Conservation (phyloP, 2,888 invertebrate species). For the Gari tellinella region DNA sequence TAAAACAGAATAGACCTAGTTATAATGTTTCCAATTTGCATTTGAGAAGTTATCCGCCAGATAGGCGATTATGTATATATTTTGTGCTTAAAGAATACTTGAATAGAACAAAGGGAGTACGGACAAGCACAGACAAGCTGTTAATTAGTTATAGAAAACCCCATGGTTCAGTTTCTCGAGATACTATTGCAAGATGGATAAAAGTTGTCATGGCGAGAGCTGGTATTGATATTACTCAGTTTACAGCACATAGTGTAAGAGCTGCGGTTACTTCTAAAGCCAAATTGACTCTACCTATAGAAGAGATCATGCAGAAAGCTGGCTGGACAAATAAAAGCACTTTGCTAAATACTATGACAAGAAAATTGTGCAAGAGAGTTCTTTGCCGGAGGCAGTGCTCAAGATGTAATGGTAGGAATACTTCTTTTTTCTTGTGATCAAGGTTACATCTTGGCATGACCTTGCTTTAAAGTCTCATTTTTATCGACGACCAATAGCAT, state of each 20-base stretch:
- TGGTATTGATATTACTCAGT: too few species aligned
- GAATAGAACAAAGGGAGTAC: not conserved
- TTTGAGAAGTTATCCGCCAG: constrained; percentile 14
- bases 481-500: not conserved
- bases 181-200: too few species aligned
- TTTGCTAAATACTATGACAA: constrained; percentile 12
- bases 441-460: constrained; percentile 13
- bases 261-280: constrained; percentile 12
- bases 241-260: too few species aligned
- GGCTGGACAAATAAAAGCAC: constrained; percentile 10
- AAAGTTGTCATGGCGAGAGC: too few species aligned
- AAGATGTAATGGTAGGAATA: not conserved
- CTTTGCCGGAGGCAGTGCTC: constrained; percentile 2
- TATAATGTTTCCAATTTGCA: constrained; percentile 5
- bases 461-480: constrained; percentile 20
- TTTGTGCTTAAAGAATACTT: constrained; percentile 12
- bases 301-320: constrained; percentile 10
- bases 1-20: constrained; percentile 15
- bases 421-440: not conserved
- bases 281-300: constrained; percentile 11
- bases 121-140: too few species aligned
- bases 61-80: constrained; percentile 20
- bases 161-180: not conserved
- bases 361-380: not conserved
- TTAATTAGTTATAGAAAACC: too few species aligned